Base-by-base conservation (phyloP, 2,797 vertebrate species). In the Pagetopsis macropterus region DNA sequence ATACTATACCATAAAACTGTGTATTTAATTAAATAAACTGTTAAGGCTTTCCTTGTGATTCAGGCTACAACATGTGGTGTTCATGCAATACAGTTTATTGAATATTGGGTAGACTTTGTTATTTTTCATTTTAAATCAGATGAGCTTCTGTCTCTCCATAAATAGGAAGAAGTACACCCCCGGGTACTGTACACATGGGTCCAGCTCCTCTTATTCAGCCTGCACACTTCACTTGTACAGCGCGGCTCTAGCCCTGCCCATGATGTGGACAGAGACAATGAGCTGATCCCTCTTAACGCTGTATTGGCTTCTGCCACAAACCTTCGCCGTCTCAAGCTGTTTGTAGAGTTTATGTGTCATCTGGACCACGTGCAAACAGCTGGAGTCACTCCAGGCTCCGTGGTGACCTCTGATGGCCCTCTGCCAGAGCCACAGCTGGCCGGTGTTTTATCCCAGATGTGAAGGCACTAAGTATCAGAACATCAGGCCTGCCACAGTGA, bases 381-480 rank as follows among this genome's bases (percentile, higher is more conserved):
- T 88, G 84, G 88, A 91, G 81, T 72, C 71, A 65, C 68, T 82
- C 81, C 76, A 71, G 75, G 83, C 75, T 81, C 76, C 23, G 72
- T 33, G 69, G 75, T 88, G 85, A 92, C 90, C 89, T 85, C 79
- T 64, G 63, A 87, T 77, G 88, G 83, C 76, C 12, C 61, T 45
- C 31, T 46, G 73, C 84, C 87, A 85, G 75, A 86, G 82, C 70
- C 83, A 79, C 90, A 92, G 89, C 90, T 91, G 88, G 79, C 55
- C 72, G 49, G 56, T 3, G 23, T 72, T 83, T 77, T n/a, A 80
- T 79, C 76, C 85, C 88, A 86, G 81, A 91, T 87, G 88, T 84
- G 76, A 49, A 60, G 78, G 50, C 60, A 72, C 49, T 44, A 45
- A 71, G 71, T 64, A 61, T 70, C 56, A 31, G 69, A 46, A 17